These are phyloP conservation scores for Therioaphis trifolii DNA, from an alignment of 2,888 invertebrate genomes.

Conservation along the genomic window DNA sequence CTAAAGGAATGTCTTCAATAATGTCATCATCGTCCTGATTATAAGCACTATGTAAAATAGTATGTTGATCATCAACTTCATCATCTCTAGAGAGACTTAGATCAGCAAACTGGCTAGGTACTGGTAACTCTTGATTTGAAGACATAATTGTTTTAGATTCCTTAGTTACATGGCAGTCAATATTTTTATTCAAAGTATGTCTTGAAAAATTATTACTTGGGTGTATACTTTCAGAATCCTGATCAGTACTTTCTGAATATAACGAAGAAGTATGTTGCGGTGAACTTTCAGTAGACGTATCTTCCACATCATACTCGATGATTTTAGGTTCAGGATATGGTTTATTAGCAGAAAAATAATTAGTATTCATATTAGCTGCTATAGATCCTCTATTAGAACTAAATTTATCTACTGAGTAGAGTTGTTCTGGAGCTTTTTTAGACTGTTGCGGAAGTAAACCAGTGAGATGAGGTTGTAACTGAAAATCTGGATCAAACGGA, in stretches of 20 bases:
- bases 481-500: constrained; percentile 56
- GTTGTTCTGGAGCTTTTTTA: constrained; percentile 44
- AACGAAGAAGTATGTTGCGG: constrained; percentile 59
- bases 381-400: constrained; percentile 37
- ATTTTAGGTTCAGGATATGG: constrained; percentile 60
- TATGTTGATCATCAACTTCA: constrained; percentile 43
- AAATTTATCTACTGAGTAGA: constrained; percentile 14
- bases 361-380: constrained; percentile 48
- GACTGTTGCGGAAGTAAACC: constrained; percentile 53
- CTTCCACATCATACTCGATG: constrained; percentile 56
- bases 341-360: constrained; percentile 56
- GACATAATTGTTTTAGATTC: constrained; percentile 44
- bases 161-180: constrained; percentile 39
- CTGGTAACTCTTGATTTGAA: constrained; percentile 46
- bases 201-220: constrained; percentile 20
- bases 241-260: constrained; percentile 59
- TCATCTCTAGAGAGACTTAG: constrained; percentile 29
- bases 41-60: constrained; percentile 54
- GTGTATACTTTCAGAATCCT: constrained; percentile 54
- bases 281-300: constrained; percentile 58
- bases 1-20: constrained; percentile 48
- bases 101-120: constrained; percentile 61
- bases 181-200: neutral
- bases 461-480: constrained; percentile 59
- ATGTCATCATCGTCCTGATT: constrained; percentile 44